Evolutionary conservation across 1,140 invertebrate genomes (phyloP).

Genomic region (Agrilus planipennis): DNA sequence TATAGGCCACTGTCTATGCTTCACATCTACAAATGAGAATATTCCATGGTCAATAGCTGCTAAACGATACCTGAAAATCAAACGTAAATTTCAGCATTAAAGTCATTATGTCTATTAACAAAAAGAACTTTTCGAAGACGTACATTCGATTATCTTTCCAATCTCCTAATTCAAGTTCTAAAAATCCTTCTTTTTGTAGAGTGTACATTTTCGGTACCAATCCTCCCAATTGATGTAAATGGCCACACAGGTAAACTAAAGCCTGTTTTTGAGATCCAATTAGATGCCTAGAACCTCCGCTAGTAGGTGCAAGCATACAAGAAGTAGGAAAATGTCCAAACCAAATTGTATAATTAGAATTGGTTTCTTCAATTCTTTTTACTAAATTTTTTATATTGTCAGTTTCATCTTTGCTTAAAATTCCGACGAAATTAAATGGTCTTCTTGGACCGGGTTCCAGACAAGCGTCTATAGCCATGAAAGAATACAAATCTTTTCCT

Average conservation of each 20-base stretch:
- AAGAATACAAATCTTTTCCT: slow-evolving; percentile 53
- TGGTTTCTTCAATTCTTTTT: slow-evolving; percentile 34
- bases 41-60: slow-evolving; percentile 79
- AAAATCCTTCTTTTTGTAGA: slow-evolving; percentile 65
- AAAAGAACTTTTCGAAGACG: slow-evolving; percentile 24
- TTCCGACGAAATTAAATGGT: slow-evolving; percentile 89
- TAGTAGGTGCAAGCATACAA: slow-evolving; percentile 56
- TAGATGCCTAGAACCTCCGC: slow-evolving; percentile 42
- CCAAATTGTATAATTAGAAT: slow-evolving; percentile 56
- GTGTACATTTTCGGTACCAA: slow-evolving; percentile 78
- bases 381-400: slow-evolving; percentile 40
- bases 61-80: slow-evolving; percentile 56
- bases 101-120: not conserved
- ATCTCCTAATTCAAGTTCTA: slow-evolving; percentile 85
- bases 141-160: slow-evolving; percentile 88
- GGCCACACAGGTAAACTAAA: slow-evolving; percentile 80
- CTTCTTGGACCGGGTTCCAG: slow-evolving; percentile 71
- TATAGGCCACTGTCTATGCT: slow-evolving; percentile 68
- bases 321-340: slow-evolving; percentile 94
- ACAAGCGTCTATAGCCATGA: slow-evolving; percentile 82
- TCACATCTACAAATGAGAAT: slow-evolving; percentile 77
- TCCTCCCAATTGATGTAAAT: slow-evolving; percentile 75
- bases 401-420: slow-evolving; percentile 48
- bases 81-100: slow-evolving; percentile 4
- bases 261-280: slow-evolving; percentile 40